These are phyloP conservation scores for Eretmocerus hayati DNA, from an alignment of 2,888 invertebrate species.

Conservation along the genomic window DNA sequence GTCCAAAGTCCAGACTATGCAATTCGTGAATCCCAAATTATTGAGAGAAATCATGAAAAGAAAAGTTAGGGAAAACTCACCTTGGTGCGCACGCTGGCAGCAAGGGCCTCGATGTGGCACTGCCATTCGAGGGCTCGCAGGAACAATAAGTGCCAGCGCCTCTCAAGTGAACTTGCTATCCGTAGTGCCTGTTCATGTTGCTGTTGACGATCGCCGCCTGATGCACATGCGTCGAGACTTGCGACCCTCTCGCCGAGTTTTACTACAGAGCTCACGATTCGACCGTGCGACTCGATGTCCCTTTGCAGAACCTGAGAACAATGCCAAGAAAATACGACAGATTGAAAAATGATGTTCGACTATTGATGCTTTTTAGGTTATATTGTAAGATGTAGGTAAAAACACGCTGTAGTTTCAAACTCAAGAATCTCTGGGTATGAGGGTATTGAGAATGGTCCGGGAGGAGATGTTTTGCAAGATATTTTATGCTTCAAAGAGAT, in stretches of 20 bases:
- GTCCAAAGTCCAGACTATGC: no score
- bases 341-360: no score
- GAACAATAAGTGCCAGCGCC: constrained; percentile 85
- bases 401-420: background rate
- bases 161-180: constrained; percentile 67
- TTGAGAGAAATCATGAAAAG: no score
- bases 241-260: constrained; percentile 63
- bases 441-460: no score
- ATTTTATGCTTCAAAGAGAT: no score
- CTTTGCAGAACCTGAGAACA: constrained; percentile 76
- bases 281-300: constrained; percentile 87
- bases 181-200: constrained; percentile 48
- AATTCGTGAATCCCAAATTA: no score
- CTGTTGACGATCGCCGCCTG: constrained; percentile 30
- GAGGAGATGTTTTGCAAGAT: no score
- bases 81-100: constrained; percentile 60
- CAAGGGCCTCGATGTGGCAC: constrained; percentile 78
- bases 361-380: no score
- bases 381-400: background rate
- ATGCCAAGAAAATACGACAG: background rate
- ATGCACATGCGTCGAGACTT: constrained; percentile 17
- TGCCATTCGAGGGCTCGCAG: constrained; percentile 87
- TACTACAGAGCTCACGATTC: constrained; percentile 72
- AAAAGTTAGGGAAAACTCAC: no score
- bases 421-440: no score